Conservation (phyloP, 64 coral and sea anemone species). For the Pocillopora damicornis region DNA sequence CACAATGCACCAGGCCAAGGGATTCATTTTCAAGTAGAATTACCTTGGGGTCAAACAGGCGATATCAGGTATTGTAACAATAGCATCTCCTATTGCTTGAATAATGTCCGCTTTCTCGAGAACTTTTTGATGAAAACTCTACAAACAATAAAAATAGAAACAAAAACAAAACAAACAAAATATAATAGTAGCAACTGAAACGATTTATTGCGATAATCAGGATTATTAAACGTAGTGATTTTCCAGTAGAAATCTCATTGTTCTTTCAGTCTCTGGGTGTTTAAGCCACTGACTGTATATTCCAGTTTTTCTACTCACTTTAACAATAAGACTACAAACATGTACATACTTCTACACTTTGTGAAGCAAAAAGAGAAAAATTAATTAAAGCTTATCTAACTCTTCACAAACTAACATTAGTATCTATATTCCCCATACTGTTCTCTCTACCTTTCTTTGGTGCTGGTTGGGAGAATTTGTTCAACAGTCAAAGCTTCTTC, state of each 20-base stretch:
- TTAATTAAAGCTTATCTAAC: too few relatives aligned
- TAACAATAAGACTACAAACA: too few relatives aligned
- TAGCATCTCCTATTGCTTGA: conserved; percentile 95
- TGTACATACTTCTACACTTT: too few relatives aligned
- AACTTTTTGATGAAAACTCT: conserved; percentile 95
- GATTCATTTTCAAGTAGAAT: neutral
- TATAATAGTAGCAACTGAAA: neutral
- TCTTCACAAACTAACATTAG: too few relatives aligned
- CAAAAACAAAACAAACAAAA: neutral
- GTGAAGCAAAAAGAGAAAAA: too few relatives aligned
- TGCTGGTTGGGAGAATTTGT: neutral
- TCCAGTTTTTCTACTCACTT: too few relatives aligned
- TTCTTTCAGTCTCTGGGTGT: too few relatives aligned
- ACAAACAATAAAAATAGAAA: neutral
- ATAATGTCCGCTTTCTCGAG: conserved; percentile 96
- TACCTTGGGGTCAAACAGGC: conserved; percentile 96
- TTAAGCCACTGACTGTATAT: too few relatives aligned
- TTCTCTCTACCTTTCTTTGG: too few relatives aligned
- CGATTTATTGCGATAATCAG: neutral
- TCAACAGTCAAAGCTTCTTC: neutral
- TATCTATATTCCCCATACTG: too few relatives aligned
- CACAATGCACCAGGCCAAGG: neutral
- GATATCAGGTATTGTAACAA: conserved; percentile 95
- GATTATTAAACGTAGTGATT: too few relatives aligned
- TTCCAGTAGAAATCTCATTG: too few relatives aligned